These are phyloP conservation scores for Hemiprocne comata DNA, from an alignment of 2,113 vertebrate genomes.

Conservation along the genomic window DNA sequence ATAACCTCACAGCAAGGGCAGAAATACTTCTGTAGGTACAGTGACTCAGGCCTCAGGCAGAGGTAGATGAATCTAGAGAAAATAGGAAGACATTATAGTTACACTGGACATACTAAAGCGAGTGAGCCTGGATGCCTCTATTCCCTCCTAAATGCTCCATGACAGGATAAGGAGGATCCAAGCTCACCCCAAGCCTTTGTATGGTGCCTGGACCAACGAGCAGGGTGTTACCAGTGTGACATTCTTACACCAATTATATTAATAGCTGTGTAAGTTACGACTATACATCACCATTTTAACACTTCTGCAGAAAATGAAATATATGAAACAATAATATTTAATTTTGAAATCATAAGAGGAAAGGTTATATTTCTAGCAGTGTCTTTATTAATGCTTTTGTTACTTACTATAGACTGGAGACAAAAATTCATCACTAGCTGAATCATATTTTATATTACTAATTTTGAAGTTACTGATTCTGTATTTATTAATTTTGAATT, in stretches of 20 bases:
- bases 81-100: neutral
- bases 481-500: neutral
- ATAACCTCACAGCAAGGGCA: neutral
- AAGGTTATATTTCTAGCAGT: neutral
- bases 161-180: neutral
- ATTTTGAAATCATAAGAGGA: neutral
- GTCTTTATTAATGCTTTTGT: neutral
- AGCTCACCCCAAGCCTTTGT: neutral
- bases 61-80: neutral
- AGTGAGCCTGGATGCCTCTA: neutral
- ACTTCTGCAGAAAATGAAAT: neutral
- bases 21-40: neutral
- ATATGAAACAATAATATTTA: neutral
- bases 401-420: neutral
- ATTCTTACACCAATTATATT: neutral
- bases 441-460: neutral
- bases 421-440: neutral
- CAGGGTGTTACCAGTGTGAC: neutral
- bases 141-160: neutral
- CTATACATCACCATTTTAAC: neutral
- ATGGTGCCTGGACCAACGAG: neutral
- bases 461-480: constrained; percentile 5
- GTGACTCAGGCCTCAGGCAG: neutral
- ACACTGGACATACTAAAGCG: neutral
- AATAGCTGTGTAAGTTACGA: neutral